These are phyloP conservation scores for Orientallactaga bullata DNA, from an alignment of 2,113 vertebrate species.

Conservation along the genomic window DNA sequence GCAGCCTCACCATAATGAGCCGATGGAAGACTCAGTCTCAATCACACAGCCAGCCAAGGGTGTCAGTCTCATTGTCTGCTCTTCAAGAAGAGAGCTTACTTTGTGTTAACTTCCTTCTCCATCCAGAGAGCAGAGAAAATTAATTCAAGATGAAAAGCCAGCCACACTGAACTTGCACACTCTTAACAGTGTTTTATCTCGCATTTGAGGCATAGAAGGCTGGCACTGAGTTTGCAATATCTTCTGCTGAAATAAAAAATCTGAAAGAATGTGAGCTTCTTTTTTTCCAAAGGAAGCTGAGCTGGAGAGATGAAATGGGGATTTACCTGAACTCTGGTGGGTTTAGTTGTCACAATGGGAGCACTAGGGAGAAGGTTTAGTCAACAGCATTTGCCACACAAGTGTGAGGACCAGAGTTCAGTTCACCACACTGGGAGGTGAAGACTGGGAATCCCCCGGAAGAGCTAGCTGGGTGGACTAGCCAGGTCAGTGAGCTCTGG, in stretches of 20 bases:
- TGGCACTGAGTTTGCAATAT: constrained; percentile 19
- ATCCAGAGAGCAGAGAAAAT: constrained; percentile 20
- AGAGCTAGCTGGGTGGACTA: too few relatives aligned
- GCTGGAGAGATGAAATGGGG: background rate
- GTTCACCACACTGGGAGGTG: too few relatives aligned
- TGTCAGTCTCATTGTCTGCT: too few relatives aligned
- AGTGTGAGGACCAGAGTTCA: too few relatives aligned
- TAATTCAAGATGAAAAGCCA: constrained; percentile 44
- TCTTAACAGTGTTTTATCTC: background rate
- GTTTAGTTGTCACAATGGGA: background rate
- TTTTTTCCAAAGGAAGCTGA: background rate
- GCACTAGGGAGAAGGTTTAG: too few relatives aligned
- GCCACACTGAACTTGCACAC: background rate
- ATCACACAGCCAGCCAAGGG: constrained; percentile 10
- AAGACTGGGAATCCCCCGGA: too few relatives aligned
- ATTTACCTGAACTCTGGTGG: rapidly evolving
- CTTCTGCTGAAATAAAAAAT: background rate
- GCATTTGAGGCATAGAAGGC: constrained; percentile 34
- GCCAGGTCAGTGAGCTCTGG: too few relatives aligned
- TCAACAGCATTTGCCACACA: too few relatives aligned
- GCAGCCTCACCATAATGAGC: constrained; percentile 49
- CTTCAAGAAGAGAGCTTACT: rapidly evolving
- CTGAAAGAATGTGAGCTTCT: background rate
- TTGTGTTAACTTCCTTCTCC: background rate
- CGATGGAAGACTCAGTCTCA: constrained; percentile 34